A percentile compares a stretch with the other conserved stretches of the same genome.
Conservation (phyloP, 2,797 vertebrate genomes). For the Pangasius larnaudii region DNA sequence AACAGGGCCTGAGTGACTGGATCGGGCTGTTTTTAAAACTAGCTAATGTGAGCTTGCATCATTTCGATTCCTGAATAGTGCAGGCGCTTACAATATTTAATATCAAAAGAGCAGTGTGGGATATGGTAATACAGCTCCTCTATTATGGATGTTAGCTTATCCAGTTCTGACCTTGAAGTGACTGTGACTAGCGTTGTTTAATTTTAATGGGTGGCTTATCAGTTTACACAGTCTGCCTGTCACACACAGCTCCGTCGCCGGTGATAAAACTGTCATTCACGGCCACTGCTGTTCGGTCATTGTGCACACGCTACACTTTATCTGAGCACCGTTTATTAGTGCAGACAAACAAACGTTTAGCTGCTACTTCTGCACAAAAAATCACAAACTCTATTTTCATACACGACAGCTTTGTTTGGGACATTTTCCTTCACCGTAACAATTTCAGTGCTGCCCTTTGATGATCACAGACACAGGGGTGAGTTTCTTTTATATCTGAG, state of each 20-base stretch:
- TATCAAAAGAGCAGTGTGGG: conserved; percentile 11
- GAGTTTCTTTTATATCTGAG: conserved; percentile 30
- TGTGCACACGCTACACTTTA: not conserved
- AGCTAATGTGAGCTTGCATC: not conserved
- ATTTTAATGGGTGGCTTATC: conserved; percentile 63
- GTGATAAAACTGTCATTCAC: conserved; percentile 55
- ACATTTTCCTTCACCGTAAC: not conserved
- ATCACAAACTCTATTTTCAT: not conserved
- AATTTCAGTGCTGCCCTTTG: not conserved
- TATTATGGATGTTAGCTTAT: conserved; percentile 22
- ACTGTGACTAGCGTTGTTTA: conserved; percentile 50
- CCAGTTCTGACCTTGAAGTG: conserved; percentile 65
- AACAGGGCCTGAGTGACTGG: not conserved
- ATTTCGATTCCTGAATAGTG: not conserved
- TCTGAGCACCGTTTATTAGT: not conserved
- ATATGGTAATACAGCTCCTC: conserved; percentile 15
- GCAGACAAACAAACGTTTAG: conserved; percentile 11
- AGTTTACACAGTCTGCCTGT: conserved; percentile 52
- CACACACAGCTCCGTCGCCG: conserved; percentile 52
- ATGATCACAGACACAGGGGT: conserved; percentile 27
- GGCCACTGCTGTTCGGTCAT: not conserved
- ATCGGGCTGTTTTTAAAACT: not conserved
- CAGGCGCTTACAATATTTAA: conserved; percentile 12
- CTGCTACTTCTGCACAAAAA: not conserved
- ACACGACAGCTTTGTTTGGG: not conserved